Evolutionary conservation across 2,113 vertebrate species (phyloP), one percentile per base, ranked within the genome.

Genomic region (Saguinus midas): DNA sequence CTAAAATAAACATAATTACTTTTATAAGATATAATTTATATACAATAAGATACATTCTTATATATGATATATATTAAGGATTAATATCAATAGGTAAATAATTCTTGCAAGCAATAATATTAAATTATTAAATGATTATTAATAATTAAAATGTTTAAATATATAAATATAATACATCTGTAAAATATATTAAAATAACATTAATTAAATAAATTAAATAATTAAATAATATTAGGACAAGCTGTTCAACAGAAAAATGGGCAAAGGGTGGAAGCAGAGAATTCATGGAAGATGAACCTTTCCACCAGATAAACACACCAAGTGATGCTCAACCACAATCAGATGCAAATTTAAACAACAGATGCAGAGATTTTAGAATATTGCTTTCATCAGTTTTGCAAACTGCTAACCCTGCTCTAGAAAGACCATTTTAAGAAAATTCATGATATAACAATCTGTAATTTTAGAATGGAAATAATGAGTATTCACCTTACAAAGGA

Each of bases 391-490:
- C 35, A 83, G 87, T 92, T 87, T 87, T 79, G 14, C 43, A 64
- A 89, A 66, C 75, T 96, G 37, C 17, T 13, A 64, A 48, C 43
- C 37, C n/a, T 76, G 12, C 3, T 35, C 37, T 89, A 43, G 78
- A 14, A 80, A 95, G 96, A 91, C 4, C 16, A 90, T 52, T 66
- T 85, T 86, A 79, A 90, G 58, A 89, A 95, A 95, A 83, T 9
- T 12, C 25, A 70, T 2, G 32, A 72, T 50, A 43, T 32, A 10
- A 82, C 11, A 89, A 55, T 35, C 6, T 70, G 11, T 5, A 50
- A n/a, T 55, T 92, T 95, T 75, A 90, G 37, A 79, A 73, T 64
- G 72, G 52, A 86, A 79, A 88, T 58, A 66, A 83, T 40, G 13
- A 48, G 1, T 83, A 6, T 66, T 76, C 32, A 9, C 16, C 18